Percentiles rank a stretch among this genome's conserved stretches.
phyloP scores from a whole-genome alignment of 2,113 vertebrate genomes.

The Dolichallabes microphthalmus region DNA sequence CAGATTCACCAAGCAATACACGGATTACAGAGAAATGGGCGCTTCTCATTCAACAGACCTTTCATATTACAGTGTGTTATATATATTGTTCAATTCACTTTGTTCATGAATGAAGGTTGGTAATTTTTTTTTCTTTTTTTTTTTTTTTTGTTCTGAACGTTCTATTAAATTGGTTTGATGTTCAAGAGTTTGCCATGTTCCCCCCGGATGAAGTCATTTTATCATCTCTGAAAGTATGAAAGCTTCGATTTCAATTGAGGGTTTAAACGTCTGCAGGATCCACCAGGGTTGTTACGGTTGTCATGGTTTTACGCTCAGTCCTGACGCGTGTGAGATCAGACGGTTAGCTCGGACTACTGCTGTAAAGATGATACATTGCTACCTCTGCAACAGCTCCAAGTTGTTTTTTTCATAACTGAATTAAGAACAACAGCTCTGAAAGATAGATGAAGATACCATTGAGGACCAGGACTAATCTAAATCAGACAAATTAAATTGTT shows the following conservation, averaged over 20 bases:
- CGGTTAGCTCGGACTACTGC: neutral
- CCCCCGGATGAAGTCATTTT: conserved; percentile 5
- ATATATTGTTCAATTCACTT: neutral
- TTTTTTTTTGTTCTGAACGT: neutral
- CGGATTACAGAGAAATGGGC: neutral
- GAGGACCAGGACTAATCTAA: neutral
- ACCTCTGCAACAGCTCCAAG: neutral
- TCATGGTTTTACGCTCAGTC: neutral
- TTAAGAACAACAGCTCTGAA: too few relatives aligned
- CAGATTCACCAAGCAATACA: conserved; percentile 44
- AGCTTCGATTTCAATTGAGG: neutral
- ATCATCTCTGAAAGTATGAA: neutral
- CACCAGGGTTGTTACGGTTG: conserved; percentile 44
- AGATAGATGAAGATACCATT: neutral
- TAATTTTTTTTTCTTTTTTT: neutral
- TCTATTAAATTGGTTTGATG: neutral
- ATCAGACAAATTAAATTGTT: neutral
- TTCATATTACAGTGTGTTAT: neutral
- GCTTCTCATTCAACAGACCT: neutral
- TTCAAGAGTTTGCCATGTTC: neutral
- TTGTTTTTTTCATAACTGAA: neutral
- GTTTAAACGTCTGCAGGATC: conserved; percentile 37
- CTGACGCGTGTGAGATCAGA: too few relatives aligned
- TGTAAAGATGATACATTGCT: neutral
- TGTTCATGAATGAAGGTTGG: neutral